Percentiles rank a stretch among this genome's conserved stretches.
phyloP scores from a whole-genome alignment of 2,113 vertebrate genomes.

The Elanus axillaris region DNA sequence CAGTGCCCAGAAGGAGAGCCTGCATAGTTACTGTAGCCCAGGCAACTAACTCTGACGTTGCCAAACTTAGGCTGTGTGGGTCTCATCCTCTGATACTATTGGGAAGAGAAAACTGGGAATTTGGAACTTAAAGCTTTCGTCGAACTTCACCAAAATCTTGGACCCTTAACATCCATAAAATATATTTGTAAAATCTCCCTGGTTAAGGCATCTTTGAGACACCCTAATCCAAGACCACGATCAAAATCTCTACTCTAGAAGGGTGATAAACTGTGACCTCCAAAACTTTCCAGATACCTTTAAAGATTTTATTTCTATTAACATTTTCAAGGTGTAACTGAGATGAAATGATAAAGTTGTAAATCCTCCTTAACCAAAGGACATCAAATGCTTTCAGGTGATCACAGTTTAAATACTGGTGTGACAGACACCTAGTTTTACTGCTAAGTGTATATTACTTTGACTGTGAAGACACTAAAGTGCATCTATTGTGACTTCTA shows the following conservation, averaged over 20 bases:
- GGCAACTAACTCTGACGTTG: not conserved
- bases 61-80: not conserved
- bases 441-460: not conserved
- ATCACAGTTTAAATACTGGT: not conserved
- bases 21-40: constrained; percentile 21
- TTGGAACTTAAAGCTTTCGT: not conserved
- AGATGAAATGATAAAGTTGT: not conserved
- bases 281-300: not conserved
- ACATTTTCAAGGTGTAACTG: not conserved
- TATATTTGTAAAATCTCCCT: not conserved
- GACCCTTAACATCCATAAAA: not conserved
- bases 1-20: not conserved
- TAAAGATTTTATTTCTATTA: not conserved
- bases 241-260: not conserved
- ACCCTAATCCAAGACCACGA: not conserved
- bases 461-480: not conserved
- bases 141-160: not conserved
- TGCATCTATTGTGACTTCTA: not conserved
- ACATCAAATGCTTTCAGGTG: not conserved
- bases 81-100: not conserved
- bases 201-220: not conserved
- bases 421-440: not conserved
- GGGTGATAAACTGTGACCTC: not conserved
- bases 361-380: not conserved
- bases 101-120: not conserved